Conservation (phyloP, 2,888 invertebrate genomes). For the Acleris sparsana region DNA sequence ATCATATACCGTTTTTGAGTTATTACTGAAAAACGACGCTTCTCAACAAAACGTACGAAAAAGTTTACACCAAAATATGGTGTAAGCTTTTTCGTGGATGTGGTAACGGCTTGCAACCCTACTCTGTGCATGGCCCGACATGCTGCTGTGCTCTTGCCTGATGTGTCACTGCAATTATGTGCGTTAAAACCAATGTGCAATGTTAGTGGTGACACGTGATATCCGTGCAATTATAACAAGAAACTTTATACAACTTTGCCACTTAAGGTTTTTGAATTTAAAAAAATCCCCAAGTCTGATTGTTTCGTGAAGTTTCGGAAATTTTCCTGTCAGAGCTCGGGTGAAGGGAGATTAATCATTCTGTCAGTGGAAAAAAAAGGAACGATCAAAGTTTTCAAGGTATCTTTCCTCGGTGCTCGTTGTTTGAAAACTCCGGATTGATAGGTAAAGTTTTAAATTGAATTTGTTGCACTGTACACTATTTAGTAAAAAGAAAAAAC, state of each 20-base stretch:
- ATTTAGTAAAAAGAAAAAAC: not conserved
- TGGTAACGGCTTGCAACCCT: no score
- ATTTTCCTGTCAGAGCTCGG: conserved; percentile 56
- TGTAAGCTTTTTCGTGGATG: no score
- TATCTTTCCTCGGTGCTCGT: conserved; percentile 9
- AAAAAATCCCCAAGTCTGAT: conserved; percentile 48
- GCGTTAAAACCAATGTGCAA: conserved; percentile 14
- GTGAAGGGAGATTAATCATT: conserved; percentile 61
- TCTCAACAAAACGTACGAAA: no score
- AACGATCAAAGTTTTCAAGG: conserved; percentile 37
- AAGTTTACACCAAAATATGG: no score
- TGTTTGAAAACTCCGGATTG: conserved; percentile 6
- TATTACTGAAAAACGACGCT: no score
- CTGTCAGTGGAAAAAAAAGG: conserved; percentile 52
- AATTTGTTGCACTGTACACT: conserved; percentile 2
- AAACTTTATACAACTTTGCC: conserved; percentile 46
- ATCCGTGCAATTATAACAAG: conserved; percentile 44
- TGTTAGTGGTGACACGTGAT: conserved; percentile 39
- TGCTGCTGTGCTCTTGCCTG: no score
- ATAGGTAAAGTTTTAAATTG: conserved; percentile 26
- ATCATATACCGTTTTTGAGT: no score
- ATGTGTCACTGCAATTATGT: conserved; percentile 39
- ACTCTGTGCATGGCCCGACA: no score
- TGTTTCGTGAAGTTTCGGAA: conserved; percentile 54
- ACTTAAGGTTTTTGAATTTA: conserved; percentile 38